phyloP scores from a whole-genome alignment of 1,140 invertebrate genomes.

The Zaprionus lachaisei region DNA sequence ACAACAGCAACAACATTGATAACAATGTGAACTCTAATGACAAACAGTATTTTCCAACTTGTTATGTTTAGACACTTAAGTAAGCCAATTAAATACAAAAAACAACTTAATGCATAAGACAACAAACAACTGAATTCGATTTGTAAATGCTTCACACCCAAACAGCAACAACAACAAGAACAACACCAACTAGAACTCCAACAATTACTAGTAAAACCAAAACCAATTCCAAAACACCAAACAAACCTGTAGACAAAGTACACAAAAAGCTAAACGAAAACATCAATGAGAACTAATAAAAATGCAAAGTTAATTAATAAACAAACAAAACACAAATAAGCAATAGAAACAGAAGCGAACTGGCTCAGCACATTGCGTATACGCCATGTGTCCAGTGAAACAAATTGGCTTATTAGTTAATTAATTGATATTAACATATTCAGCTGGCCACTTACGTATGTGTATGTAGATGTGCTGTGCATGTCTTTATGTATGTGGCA shows the following conservation, averaged over 20 bases:
- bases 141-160: constrained; percentile 72
- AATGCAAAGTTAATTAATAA: constrained; percentile 78
- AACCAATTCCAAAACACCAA: background rate
- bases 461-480: constrained; percentile 4
- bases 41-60: constrained; percentile 65
- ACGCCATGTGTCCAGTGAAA: constrained; percentile 55
- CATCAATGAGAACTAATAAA: constrained; percentile 58
- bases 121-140: constrained; percentile 46
- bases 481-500: constrained; percentile 33
- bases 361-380: constrained; percentile 48
- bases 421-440: constrained; percentile 65
- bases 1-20: background rate
- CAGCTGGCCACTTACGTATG: constrained; percentile 21
- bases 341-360: constrained; percentile 8
- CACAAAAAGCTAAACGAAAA: constrained; percentile 28
- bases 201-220: constrained; percentile 1
- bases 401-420: constrained; percentile 67
- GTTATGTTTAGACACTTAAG: constrained; percentile 63
- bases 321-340: constrained; percentile 15
- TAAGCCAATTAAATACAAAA: constrained; percentile 41
- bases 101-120: constrained; percentile 31
- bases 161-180: constrained; percentile 22
- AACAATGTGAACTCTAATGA: constrained; percentile 13
- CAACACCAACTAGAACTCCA: constrained; percentile 11
- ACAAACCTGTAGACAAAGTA: constrained; percentile 35